Percentiles rank a stretch among this genome's conserved stretches.
These are phyloP conservation scores for Troides aeacus DNA, from an alignment of 2,888 invertebrate species.

Conservation along the genomic window DNA sequence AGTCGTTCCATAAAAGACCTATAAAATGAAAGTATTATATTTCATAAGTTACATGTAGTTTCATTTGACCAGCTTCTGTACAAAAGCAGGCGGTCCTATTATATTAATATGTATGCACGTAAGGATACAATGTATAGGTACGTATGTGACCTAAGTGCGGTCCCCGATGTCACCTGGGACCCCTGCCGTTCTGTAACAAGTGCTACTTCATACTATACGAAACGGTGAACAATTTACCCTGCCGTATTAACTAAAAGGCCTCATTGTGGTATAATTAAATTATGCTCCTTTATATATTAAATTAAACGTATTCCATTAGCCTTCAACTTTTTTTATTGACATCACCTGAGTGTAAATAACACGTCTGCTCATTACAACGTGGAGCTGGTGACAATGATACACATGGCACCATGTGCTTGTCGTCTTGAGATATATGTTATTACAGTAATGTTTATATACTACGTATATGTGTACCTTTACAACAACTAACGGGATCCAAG, in stretches of 20 bases:
- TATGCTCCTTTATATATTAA: slow-evolving; percentile 2
- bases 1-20: background rate
- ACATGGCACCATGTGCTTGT: too few relatives aligned
- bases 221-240: slow-evolving; percentile 25
- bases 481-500: too few relatives aligned
- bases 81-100: background rate
- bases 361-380: too few relatives aligned
- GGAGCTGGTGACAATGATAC: too few relatives aligned
- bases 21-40: background rate
- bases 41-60: background rate
- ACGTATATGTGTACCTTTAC: too few relatives aligned
- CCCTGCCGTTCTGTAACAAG: slow-evolving; percentile 15
- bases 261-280: slow-evolving; percentile 16
- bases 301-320: background rate
- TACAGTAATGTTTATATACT: too few relatives aligned
- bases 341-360: too few relatives aligned
- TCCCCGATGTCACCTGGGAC: slow-evolving; percentile 29
- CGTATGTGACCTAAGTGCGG: slow-evolving; percentile 28
- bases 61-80: background rate
- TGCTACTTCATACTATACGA: slow-evolving; percentile 20
- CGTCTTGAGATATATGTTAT: too few relatives aligned
- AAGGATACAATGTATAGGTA: background rate
- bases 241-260: slow-evolving; percentile 26
- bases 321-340: background rate
- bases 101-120: slow-evolving; percentile 6